Evolutionary conservation across 1,140 invertebrate genomes (phyloP).

Genomic region (Scaptomyza hsui): DNA sequence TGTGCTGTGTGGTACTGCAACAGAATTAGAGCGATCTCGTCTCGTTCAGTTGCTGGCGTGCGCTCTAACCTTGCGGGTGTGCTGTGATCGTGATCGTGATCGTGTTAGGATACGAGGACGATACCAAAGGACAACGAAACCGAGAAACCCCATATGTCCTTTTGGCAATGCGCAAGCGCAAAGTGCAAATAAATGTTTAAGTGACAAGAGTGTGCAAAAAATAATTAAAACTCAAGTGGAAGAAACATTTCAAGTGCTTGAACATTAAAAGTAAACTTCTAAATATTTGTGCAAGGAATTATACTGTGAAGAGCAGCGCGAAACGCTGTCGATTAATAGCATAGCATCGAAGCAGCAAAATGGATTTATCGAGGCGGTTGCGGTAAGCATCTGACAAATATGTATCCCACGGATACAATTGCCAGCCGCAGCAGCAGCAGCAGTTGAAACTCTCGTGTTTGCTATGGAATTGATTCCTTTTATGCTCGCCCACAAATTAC

Average conservation of each 20-base stretch:
- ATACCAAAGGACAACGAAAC: constrained; percentile 25
- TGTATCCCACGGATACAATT: constrained; percentile 54
- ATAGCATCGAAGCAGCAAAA: constrained; percentile 63
- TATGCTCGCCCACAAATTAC: constrained; percentile 77
- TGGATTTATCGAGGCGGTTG: constrained; percentile 84
- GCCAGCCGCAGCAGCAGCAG: constrained; percentile 21
- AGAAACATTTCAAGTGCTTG: constrained; percentile 40
- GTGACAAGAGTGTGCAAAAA: constrained; percentile 51
- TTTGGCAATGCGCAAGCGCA: constrained; percentile 69
- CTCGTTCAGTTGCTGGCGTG: constrained; percentile 74
- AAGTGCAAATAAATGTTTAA: constrained; percentile 52
- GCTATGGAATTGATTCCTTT: constrained; percentile 79
- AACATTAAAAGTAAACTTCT: constrained; percentile 17
- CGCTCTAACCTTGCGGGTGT: constrained; percentile 76
- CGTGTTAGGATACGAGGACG: constrained; percentile 21
- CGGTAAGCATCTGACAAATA: constrained; percentile 82
- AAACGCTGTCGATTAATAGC: constrained; percentile 56
- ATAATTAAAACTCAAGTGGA: constrained; percentile 76
- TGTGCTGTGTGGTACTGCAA: constrained; percentile 37
- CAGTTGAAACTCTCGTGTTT: constrained; percentile 45
- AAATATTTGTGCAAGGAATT: constrained; percentile 45
- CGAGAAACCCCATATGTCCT: constrained; percentile 30
- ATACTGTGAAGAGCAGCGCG: constrained; percentile 21
- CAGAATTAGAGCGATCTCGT: constrained; percentile 76
- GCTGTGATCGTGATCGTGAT: constrained; percentile 45